phyloP scores from a whole-genome alignment of 2,113 vertebrate genomes.

The Atherinomorus stipes region DNA sequence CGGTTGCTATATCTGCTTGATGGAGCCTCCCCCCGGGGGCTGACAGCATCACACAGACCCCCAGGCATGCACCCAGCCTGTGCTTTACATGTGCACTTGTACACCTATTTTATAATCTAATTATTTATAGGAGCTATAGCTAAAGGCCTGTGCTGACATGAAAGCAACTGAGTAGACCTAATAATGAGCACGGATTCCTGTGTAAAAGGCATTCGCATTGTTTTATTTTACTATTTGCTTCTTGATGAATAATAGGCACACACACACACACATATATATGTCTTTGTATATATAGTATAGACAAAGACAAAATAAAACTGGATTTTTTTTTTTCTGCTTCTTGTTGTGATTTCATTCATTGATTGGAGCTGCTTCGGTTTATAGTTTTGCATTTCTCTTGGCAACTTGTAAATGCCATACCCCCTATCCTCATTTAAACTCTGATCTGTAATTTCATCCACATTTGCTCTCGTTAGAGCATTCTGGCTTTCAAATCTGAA shows the following conservation, averaged over 20 bases:
- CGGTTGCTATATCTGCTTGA: slow-evolving; percentile 79
- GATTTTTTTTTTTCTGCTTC: slow-evolving; percentile 2
- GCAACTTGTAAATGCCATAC: slow-evolving; percentile 98
- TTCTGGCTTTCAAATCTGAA: slow-evolving; percentile 99
- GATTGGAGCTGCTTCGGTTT: slow-evolving; percentile 89
- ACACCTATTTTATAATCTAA: neutral
- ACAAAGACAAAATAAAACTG: neutral
- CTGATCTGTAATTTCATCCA: slow-evolving; percentile 99
- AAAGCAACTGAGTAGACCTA: neutral
- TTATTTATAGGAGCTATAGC: no score
- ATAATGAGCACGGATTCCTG: neutral
- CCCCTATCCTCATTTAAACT: slow-evolving; percentile 97
- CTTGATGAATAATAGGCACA: no score
- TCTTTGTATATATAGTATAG: no score
- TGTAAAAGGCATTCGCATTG: neutral
- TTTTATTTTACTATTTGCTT: neutral
- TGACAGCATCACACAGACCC: slow-evolving; percentile 50
- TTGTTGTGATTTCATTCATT: slow-evolving; percentile 73
- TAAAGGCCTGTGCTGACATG: no score
- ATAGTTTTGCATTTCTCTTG: slow-evolving; percentile 94
- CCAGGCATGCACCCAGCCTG: slow-evolving; percentile 35
- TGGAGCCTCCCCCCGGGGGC: slow-evolving; percentile 64
- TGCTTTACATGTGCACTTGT: neutral
- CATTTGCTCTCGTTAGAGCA: slow-evolving; percentile 99
- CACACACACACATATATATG: no score